Conservation (phyloP, 2,888 invertebrate genomes). For the Dugesia japonica region DNA sequence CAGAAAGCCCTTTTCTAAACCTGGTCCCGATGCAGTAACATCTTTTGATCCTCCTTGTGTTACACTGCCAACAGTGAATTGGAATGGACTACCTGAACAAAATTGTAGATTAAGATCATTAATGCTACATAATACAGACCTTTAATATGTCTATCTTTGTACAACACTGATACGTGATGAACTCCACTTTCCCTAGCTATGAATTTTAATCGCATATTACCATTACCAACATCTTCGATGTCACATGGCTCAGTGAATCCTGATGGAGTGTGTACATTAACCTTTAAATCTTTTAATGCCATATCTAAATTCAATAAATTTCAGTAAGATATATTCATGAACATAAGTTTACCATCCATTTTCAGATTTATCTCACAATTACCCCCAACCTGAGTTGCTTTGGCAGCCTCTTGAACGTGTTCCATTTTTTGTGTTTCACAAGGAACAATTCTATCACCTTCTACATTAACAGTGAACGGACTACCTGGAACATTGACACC, state of each 20-base stretch:
- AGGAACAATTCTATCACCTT: slow-evolving; percentile 56
- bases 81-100: slow-evolving; percentile 21
- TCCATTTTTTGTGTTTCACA: slow-evolving; percentile 53
- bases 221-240: neutral
- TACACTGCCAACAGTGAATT: slow-evolving; percentile 9
- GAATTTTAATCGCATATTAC: neutral
- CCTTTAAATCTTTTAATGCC: neutral
- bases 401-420: slow-evolving; percentile 79
- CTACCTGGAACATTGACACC: slow-evolving; percentile 75
- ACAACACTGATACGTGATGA: slow-evolving; percentile 24
- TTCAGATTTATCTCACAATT: slow-evolving; percentile 88
- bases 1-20: neutral
- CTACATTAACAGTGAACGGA: slow-evolving; percentile 61
- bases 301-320: neutral
- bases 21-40: neutral
- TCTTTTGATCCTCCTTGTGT: neutral
- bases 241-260: slow-evolving; percentile 4
- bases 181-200: slow-evolving; percentile 10
- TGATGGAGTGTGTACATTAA: neutral
- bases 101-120: neutral
- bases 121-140: neutral
- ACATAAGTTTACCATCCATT: slow-evolving; percentile 63
- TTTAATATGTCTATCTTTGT: neutral
- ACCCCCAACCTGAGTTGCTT: slow-evolving; percentile 82
- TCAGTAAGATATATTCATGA: no score